Evolutionary conservation across 2,888 invertebrate species (phyloP).

Genomic region (Stomorhina lunata): DNA sequence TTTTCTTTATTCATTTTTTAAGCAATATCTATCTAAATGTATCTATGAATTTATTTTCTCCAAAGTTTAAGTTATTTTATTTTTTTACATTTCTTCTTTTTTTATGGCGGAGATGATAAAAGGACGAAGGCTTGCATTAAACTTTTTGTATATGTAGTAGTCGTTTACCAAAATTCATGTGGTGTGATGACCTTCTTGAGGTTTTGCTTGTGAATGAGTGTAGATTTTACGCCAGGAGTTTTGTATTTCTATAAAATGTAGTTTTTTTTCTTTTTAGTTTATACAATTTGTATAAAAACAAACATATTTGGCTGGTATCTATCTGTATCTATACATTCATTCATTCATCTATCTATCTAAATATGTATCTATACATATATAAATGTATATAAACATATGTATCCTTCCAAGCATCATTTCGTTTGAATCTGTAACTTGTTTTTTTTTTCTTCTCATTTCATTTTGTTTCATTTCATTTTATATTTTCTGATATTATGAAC

Average conservation of each 20-base stretch:
- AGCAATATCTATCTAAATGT: conserved; percentile 25
- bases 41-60: conserved; percentile 50
- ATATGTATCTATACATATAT: conserved; percentile 3
- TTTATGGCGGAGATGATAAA: background rate
- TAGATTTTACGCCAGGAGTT: background rate
- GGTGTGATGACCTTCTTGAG: background rate
- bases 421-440: conserved; percentile 25
- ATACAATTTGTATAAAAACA: background rate
- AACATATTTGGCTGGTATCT: conserved; percentile 47
- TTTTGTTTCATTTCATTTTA: conserved; percentile 31
- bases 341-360: conserved; percentile 24
- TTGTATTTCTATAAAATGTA: background rate
- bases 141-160: too few relatives aligned
- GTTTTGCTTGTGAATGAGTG: conserved; percentile 14
- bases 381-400: background rate
- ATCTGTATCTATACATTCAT: conserved; percentile 18
- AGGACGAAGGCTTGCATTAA: background rate
- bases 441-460: background rate
- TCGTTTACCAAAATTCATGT: background rate
- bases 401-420: conserved; percentile 1
- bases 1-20: conserved; percentile 11
- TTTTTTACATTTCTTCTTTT: conserved; percentile 7
- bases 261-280: background rate
- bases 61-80: conserved; percentile 43
- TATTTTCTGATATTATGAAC: conserved; percentile 49